Evolutionary conservation across 2,888 invertebrate species (phyloP).

Genomic region (Linnaemya tessellans): DNA sequence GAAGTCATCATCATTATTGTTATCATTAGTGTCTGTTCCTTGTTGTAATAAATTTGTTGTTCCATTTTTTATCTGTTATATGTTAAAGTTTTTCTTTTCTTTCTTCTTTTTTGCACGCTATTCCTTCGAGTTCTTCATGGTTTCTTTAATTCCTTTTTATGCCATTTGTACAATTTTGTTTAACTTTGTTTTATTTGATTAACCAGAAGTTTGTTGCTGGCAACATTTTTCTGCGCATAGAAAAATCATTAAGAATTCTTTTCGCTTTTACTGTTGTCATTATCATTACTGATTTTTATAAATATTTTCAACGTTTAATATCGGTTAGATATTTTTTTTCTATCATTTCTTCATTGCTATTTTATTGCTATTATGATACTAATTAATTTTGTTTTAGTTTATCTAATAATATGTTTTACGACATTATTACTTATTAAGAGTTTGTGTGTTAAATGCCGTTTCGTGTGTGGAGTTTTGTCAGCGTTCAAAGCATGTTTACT

Average conservation of each 20-base stretch:
- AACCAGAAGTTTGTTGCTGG: slow-evolving; percentile 8
- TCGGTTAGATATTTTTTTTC: background rate
- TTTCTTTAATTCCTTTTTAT: slow-evolving; percentile 5
- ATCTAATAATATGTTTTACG: slow-evolving; percentile 25
- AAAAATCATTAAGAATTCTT: slow-evolving; percentile 22
- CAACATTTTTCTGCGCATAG: background rate
- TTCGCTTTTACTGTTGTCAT: background rate
- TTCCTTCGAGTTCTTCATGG: slow-evolving; percentile 35
- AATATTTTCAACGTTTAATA: slow-evolving; percentile 32
- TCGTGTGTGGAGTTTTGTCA: background rate
- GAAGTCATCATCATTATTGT: slow-evolving; percentile 40
- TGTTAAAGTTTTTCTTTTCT: background rate
- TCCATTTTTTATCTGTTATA: background rate
- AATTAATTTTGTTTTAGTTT: slow-evolving; percentile 64
- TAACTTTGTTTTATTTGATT: slow-evolving; percentile 45
- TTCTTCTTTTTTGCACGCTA: slow-evolving; percentile 50
- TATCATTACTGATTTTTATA: background rate
- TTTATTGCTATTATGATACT: slow-evolving; percentile 49
- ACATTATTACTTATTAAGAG: slow-evolving; percentile 16
- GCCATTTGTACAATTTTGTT: background rate
- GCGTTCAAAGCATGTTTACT: slow-evolving; percentile 37
- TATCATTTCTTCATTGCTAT: background rate
- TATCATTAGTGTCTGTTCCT: slow-evolving; percentile 48
- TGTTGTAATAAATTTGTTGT: slow-evolving; percentile 25
- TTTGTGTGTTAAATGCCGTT: background rate